Conservation (phyloP, 2,888 invertebrate species). For the Bruchidius siliquastri region DNA sequence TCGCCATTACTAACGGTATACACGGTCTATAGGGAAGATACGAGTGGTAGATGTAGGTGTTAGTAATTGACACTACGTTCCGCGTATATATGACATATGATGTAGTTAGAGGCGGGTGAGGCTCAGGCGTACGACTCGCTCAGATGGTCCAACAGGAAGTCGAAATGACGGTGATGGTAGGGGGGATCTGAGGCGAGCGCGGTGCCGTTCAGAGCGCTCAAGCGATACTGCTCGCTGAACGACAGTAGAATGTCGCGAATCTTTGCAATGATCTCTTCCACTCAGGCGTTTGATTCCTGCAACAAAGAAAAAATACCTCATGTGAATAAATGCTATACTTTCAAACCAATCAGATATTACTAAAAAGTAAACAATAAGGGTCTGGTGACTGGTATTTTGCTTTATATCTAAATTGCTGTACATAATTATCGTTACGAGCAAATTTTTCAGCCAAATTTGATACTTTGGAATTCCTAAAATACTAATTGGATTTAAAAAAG, state of each 20-base stretch:
- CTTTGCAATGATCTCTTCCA: constrained; percentile 81
- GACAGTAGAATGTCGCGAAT: constrained; percentile 74
- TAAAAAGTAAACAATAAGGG: too few species aligned
- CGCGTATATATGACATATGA: constrained; percentile 24
- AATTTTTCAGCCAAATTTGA: too few species aligned
- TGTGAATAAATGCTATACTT: too few species aligned
- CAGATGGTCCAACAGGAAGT: constrained; percentile 60
- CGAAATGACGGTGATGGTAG: constrained; percentile 51
- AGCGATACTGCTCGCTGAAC: constrained; percentile 63
- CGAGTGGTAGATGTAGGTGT: constrained; percentile 17
- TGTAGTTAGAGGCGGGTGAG: background rate
- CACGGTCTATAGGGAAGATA: constrained; percentile 18
- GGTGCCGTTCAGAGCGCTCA: constrained; percentile 47
- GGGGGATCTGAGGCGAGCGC: constrained; percentile 48
- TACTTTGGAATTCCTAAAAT: too few species aligned
- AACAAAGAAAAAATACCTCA: constrained; percentile 30
- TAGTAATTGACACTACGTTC: constrained; percentile 22
- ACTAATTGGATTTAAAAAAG: too few species aligned
- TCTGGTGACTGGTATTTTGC: too few species aligned
- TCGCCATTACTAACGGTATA: constrained; percentile 5
- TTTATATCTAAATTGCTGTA: too few species aligned
- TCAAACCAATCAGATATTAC: too few species aligned
- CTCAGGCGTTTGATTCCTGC: constrained; percentile 87
- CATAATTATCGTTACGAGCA: too few species aligned
- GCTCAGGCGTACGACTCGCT: constrained; percentile 62